A percentile compares a stretch with the other conserved stretches of the same genome.
Evolutionary conservation across 2,797 vertebrate genomes (phyloP).

Genomic region (Sebastes steindachneri): DNA sequence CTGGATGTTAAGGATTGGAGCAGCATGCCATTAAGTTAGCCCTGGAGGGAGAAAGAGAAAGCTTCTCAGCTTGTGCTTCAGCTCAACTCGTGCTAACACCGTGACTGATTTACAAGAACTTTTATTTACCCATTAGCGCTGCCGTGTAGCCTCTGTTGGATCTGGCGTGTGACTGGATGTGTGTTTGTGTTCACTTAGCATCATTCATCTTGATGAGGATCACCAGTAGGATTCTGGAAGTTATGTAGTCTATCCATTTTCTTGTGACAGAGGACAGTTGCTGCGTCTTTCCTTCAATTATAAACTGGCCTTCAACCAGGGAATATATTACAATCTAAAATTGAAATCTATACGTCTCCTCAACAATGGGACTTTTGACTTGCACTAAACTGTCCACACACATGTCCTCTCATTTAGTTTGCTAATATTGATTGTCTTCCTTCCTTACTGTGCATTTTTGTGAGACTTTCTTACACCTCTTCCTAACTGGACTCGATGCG

Average conservation of each 20-base stretch:
- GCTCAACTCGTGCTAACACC: neutral
- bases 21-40: constrained; percentile 55
- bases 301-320: constrained; percentile 13
- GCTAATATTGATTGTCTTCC: neutral
- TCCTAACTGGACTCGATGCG: too few relatives aligned
- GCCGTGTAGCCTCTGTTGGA: constrained; percentile 12
- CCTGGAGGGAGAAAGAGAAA: constrained; percentile 9
- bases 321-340: neutral
- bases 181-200: constrained; percentile 29
- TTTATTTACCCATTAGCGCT: constrained; percentile 62
- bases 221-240: constrained; percentile 25
- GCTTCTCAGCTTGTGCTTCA: constrained; percentile 6
- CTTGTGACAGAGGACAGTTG: constrained; percentile 32
- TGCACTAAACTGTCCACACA: neutral
- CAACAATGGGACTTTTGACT: neutral
- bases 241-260: constrained; percentile 30
- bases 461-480: neutral
- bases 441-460: neutral
- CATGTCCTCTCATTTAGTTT: neutral
- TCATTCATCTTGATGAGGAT: constrained; percentile 57
- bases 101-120: constrained; percentile 63
- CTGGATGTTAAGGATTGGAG: constrained; percentile 41
- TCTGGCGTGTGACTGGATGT: neutral
- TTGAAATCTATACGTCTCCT: neutral
- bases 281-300: constrained; percentile 28